A percentile compares a stretch with the other conserved stretches of the same genome.
phyloP scores from a whole-genome alignment of 2,797 vertebrate species.

The Ammospiza maritima region DNA sequence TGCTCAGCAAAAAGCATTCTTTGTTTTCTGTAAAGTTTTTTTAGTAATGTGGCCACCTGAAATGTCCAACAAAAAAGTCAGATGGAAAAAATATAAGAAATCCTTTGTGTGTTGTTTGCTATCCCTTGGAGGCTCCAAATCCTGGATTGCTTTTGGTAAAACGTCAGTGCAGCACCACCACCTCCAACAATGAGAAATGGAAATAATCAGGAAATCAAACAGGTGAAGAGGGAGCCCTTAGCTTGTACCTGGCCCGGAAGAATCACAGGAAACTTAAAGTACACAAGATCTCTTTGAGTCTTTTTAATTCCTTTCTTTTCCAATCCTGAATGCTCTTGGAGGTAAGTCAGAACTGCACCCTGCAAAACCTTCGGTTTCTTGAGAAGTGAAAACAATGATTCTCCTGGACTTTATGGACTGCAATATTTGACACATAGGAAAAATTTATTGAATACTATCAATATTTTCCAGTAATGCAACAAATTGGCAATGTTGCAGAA shows the following conservation, averaged over 20 bases:
- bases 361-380: background rate
- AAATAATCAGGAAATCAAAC: background rate
- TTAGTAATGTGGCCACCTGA: background rate
- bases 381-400: background rate
- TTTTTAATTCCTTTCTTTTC: background rate
- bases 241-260: background rate
- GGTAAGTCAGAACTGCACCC: background rate
- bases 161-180: background rate
- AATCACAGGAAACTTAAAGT: background rate
- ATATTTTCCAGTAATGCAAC: background rate
- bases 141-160: background rate
- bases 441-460: background rate
- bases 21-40: background rate
- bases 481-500: background rate
- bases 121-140: accelerated
- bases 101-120: background rate
- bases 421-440: background rate
- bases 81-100: background rate
- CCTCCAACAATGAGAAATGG: background rate
- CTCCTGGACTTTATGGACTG: background rate
- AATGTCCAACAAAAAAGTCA: background rate
- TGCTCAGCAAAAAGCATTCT: background rate
- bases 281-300: background rate
- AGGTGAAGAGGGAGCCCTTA: background rate
- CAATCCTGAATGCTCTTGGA: background rate